Evolutionary conservation across 2,888 invertebrate genomes (phyloP).

Genomic region (Epinotia demarniana): DNA sequence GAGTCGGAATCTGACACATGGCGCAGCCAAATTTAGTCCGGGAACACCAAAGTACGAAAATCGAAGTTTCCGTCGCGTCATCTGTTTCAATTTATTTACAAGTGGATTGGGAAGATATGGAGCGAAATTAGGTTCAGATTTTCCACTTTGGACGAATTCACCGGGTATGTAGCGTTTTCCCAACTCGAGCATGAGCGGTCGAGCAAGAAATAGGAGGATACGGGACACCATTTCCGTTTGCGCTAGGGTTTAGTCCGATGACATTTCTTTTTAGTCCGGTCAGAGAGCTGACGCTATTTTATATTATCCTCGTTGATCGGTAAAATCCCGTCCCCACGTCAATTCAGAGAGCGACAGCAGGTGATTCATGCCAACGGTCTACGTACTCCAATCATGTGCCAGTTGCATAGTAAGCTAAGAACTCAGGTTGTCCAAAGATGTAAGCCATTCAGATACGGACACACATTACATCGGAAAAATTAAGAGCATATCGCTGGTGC

Average conservation of each 20-base stretch:
- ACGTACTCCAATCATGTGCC: constrained; percentile 44
- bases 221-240: background rate
- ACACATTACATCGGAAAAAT: constrained; percentile 37
- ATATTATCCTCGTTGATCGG: background rate
- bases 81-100: constrained; percentile 12
- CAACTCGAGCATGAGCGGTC: background rate
- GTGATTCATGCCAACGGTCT: constrained; percentile 43
- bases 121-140: background rate
- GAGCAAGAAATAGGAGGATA: background rate
- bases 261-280: background rate
- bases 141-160: background rate
- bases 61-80: background rate
- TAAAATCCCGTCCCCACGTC: constrained; percentile 19
- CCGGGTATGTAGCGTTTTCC: background rate
- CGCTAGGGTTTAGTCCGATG: background rate
- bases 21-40: constrained; percentile 12
- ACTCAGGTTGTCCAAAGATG: constrained; percentile 44
- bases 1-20: constrained; percentile 24
- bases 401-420: constrained; percentile 44
- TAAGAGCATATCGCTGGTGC: constrained; percentile 27
- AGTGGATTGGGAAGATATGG: background rate
- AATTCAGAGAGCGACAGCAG: constrained; percentile 39
- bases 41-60: constrained; percentile 1
- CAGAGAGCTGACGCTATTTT: constrained; percentile 10
- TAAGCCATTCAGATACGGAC: constrained; percentile 42